Conservation (phyloP, 1,140 invertebrate species). For the Aphidius ervi region DNA sequence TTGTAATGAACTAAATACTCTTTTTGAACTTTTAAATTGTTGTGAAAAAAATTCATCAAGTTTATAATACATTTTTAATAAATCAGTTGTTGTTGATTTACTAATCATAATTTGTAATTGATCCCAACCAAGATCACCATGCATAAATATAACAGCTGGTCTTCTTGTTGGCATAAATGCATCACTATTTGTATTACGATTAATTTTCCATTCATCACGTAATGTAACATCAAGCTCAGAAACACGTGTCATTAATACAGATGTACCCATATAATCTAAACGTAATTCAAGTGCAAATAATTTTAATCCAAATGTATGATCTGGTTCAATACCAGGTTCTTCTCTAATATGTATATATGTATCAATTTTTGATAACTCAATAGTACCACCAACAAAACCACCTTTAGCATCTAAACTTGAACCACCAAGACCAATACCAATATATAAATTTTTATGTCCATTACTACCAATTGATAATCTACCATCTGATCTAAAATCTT, state of each 20-base stretch:
- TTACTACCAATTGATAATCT: conserved; percentile 89
- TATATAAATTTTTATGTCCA: conserved; percentile 89
- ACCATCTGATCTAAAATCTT: conserved; percentile 85
- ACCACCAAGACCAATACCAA: conserved; percentile 82
- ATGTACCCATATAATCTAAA: conserved; percentile 95
- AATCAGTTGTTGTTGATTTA: conserved; percentile 91
- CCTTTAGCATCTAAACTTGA: conserved; percentile 91
- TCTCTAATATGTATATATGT: conserved; percentile 84
- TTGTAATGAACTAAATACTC: conserved; percentile 79
- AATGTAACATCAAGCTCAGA: conserved; percentile 76
- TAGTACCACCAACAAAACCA: conserved; percentile 92
- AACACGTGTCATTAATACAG: conserved; percentile 85
- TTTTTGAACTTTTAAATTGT: conserved; percentile 89
- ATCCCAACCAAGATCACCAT: conserved; percentile 90
- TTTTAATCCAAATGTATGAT: conserved; percentile 81
- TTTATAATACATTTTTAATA: conserved; percentile 94
- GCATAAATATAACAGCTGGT: conserved; percentile 87
- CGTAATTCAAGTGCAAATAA: conserved; percentile 82
- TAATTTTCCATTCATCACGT: conserved; percentile 78
- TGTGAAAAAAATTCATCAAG: conserved; percentile 95
- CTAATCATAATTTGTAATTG: conserved; percentile 94
- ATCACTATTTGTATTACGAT: conserved; percentile 45
- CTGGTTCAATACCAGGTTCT: conserved; percentile 83
- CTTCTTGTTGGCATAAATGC: conserved; percentile 60
- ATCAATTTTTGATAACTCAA: conserved; percentile 85